Percentiles rank a stretch among this genome's conserved stretches.
Conservation (phyloP, 1,140 invertebrate species). For the Aethina tumida region DNA sequence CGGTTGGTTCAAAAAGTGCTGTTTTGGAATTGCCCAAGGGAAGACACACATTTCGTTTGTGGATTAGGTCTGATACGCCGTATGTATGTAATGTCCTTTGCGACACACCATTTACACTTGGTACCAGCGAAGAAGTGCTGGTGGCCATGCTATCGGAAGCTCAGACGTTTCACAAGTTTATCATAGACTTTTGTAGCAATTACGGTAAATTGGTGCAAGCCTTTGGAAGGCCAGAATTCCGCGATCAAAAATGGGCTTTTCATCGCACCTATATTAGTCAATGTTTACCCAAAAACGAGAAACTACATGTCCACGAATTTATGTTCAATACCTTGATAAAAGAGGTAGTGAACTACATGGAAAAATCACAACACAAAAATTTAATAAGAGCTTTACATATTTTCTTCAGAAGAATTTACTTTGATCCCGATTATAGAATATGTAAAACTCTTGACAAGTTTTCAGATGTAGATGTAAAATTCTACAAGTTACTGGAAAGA, state of each 20-base stretch:
- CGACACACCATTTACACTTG: constrained; percentile 27
- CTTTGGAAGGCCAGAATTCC: constrained; percentile 26
- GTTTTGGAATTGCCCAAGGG: constrained; percentile 29
- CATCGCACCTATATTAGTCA: too few species aligned
- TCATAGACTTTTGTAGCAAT: not conserved
- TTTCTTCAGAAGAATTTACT: too few species aligned
- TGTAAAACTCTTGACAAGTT: too few species aligned
- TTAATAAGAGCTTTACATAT: too few species aligned
- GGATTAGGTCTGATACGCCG: constrained; percentile 22
- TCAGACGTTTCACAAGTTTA: constrained; percentile 8
- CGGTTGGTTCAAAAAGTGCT: constrained; percentile 22
- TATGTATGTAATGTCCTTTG: constrained; percentile 28
- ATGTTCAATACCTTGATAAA: too few species aligned
- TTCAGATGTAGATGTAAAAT: constrained; percentile 13
- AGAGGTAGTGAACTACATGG: too few species aligned
- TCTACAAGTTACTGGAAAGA: constrained; percentile 15
- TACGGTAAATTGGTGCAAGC: constrained; percentile 21
- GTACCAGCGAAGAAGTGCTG: constrained; percentile 26
- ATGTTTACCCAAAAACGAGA: too few species aligned
- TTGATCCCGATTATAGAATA: too few species aligned
- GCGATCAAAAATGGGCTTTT: too few species aligned
- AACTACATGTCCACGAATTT: too few species aligned
- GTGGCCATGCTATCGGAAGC: constrained; percentile 28
- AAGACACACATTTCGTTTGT: constrained; percentile 27
- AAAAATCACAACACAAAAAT: too few species aligned